phyloP scores from a whole-genome alignment of 1,140 invertebrate genomes.

The Cherax quadricarinatus region DNA sequence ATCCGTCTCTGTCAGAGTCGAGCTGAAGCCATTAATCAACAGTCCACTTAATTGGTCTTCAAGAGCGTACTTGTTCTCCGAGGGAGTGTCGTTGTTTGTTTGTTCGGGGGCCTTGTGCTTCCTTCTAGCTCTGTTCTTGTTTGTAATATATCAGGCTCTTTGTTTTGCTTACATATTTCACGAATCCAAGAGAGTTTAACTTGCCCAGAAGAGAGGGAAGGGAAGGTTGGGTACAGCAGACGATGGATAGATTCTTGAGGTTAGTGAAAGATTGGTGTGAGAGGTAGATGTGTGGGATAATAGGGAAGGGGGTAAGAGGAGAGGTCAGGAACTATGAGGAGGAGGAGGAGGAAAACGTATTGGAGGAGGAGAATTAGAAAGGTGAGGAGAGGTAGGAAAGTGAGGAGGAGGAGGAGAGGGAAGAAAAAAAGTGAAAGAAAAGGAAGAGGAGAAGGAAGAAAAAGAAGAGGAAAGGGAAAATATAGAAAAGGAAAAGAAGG shows the following conservation, averaged over 20 bases:
- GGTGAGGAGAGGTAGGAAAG: too few species aligned
- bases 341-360: background rate
- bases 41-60: constrained; percentile 51
- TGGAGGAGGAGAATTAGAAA: too few species aligned
- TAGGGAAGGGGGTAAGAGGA: too few species aligned
- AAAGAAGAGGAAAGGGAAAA: background rate
- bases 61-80: constrained; percentile 6
- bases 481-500: too few species aligned
- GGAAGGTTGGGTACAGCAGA: too few species aligned
- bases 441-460: background rate
- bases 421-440: background rate
- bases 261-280: too few species aligned
- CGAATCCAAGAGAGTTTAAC: background rate
- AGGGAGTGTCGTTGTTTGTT: constrained; percentile 14
- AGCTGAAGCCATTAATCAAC: constrained; percentile 28
- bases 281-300: too few species aligned
- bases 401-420: too few species aligned
- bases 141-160: constrained; percentile 29
- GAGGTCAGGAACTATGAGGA: too few species aligned
- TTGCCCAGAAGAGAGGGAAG: background rate
- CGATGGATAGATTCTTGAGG: too few species aligned
- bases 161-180: constrained; percentile 41
- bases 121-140: constrained; percentile 22
- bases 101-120: background rate
- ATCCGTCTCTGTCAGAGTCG: constrained; percentile 19